phyloP scores from a whole-genome alignment of 2,797 vertebrate genomes.

The Mycteria americana region DNA sequence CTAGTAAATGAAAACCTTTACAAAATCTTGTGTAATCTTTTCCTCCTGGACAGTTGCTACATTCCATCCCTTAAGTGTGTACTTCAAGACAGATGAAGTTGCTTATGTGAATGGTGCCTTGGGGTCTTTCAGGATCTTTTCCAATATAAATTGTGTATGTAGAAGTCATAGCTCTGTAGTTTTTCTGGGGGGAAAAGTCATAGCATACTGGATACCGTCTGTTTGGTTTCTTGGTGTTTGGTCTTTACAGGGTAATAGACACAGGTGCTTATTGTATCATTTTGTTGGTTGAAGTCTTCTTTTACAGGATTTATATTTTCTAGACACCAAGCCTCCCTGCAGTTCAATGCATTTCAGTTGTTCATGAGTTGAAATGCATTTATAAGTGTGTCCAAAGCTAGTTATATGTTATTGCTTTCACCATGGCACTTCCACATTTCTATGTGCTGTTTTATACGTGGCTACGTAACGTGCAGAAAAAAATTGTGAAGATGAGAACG shows the following conservation, averaged over 20 bases:
- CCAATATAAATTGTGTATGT: neutral
- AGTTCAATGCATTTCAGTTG: neutral
- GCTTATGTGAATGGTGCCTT: neutral
- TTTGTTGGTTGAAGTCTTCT: neutral
- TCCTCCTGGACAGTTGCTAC: neutral
- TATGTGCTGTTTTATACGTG: neutral
- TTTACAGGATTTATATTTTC: neutral
- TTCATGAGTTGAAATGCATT: neutral
- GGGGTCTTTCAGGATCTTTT: slow-evolving; percentile 30
- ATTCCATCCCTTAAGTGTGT: neutral
- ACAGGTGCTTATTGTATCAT: neutral
- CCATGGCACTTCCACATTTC: neutral
- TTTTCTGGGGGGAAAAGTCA: neutral
- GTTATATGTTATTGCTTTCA: neutral
- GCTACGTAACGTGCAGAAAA: neutral
- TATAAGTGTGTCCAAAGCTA: neutral
- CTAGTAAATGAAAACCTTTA: neutral
- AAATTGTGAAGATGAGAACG: neutral
- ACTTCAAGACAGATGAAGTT: slow-evolving; percentile 15
- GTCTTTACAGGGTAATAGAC: neutral
- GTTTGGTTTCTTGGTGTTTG: neutral
- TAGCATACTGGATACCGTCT: neutral
- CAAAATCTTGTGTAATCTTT: neutral
- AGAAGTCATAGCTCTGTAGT: neutral
- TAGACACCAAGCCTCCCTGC: neutral